These are phyloP conservation scores for Axinella damicornis DNA, from an alignment of 37 sponge, comb jelly and placozoan genomes.

Conservation along the genomic window DNA sequence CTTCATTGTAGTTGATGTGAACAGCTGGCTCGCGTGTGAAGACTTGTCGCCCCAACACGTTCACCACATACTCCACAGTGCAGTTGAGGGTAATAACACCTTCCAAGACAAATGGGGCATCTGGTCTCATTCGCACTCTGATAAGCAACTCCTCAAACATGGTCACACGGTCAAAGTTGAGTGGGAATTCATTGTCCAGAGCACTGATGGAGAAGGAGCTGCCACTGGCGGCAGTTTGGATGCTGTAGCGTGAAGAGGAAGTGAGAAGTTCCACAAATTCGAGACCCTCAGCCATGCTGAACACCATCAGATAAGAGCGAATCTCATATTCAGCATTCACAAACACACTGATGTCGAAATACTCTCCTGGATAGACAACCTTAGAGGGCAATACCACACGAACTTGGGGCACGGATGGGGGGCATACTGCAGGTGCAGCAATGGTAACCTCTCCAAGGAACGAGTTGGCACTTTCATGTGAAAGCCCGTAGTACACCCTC, in stretches of 20 bases:
- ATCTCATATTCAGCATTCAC: conserved; percentile 16
- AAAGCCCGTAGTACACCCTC: conserved; percentile 36
- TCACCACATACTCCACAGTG: conserved; percentile 52
- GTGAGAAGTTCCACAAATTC: conserved; percentile 16
- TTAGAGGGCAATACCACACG: conserved; percentile 20
- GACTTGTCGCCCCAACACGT: background rate
- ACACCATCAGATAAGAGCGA: conserved; percentile 23
- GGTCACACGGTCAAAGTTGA: background rate
- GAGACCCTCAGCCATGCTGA: conserved; percentile 7
- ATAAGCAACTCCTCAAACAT: background rate
- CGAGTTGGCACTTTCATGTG: background rate
- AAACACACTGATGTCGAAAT: conserved; percentile 10
- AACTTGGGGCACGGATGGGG: background rate
- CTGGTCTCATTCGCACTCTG: background rate
- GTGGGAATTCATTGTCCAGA: conserved; percentile 2
- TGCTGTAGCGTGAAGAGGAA: background rate
- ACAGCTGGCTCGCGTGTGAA: conserved; percentile 15
- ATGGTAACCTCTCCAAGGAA: conserved; percentile 17
- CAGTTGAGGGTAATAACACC: background rate
- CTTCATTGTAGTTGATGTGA: conserved; percentile 21
- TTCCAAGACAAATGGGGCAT: background rate
- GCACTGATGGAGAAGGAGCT: conserved; percentile 22
- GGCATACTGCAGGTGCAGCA: background rate
- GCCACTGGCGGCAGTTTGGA: conserved; percentile 2
- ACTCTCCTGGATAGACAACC: conserved; percentile 46